These are phyloP conservation scores for Triops cancriformis DNA, from an alignment of 1,140 invertebrate species.

Conservation along the genomic window DNA sequence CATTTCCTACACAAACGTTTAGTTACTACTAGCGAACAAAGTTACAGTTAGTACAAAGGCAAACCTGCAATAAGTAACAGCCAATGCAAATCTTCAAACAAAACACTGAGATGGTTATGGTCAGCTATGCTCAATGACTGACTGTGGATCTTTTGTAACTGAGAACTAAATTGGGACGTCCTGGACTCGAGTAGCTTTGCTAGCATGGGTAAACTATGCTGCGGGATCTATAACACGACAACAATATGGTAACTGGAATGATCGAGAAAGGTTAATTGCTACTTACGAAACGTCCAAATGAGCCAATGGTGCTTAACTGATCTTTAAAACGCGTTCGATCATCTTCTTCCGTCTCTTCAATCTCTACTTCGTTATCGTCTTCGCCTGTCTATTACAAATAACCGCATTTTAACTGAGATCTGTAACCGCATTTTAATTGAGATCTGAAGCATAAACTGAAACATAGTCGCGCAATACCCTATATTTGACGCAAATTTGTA, in stretches of 20 bases:
- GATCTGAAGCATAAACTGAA: slow-evolving; percentile 1
- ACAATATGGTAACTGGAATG: slow-evolving; percentile 25
- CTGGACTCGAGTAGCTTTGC: slow-evolving; percentile 53
- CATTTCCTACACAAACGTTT: slow-evolving; percentile 42
- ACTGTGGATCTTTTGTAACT: slow-evolving; percentile 51
- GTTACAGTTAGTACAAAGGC: not conserved
- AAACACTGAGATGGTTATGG: slow-evolving; percentile 44
- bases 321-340: slow-evolving; percentile 59
- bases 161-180: slow-evolving; percentile 51
- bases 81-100: slow-evolving; percentile 86
- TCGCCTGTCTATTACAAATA: slow-evolving; percentile 16
- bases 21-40: not conserved
- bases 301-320: slow-evolving; percentile 58
- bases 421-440: no score
- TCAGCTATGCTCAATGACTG: slow-evolving; percentile 48
- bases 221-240: slow-evolving; percentile 38
- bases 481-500: not conserved
- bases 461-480: no score
- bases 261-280: slow-evolving; percentile 30
- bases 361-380: slow-evolving; percentile 45
- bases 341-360: slow-evolving; percentile 58
- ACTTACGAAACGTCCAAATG: slow-evolving; percentile 42
- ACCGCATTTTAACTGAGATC: no score
- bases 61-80: slow-evolving; percentile 64
- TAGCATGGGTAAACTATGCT: slow-evolving; percentile 50